Conservation (phyloP, 2,888 invertebrate genomes). For the Aporophyla nigra region DNA sequence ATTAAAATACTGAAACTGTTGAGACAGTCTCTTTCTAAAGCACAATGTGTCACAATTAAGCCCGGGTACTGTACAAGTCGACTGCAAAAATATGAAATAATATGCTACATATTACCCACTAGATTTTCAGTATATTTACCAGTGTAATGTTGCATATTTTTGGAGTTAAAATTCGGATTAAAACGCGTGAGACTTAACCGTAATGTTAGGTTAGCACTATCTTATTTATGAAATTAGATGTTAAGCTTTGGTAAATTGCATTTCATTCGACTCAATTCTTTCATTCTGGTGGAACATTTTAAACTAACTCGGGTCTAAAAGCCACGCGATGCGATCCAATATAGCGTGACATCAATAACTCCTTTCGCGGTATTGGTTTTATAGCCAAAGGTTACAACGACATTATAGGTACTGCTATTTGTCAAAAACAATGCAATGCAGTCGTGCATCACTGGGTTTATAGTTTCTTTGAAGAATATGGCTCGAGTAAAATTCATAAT, state of each 20-base stretch:
- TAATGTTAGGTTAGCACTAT: neutral
- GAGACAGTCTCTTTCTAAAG: neutral
- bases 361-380: neutral
- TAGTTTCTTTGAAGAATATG: neutral
- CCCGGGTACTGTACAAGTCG: conserved; percentile 6
- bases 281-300: neutral
- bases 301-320: neutral
- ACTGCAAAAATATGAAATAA: conserved; percentile 16
- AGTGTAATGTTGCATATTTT: conserved; percentile 17
- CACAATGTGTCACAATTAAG: neutral
- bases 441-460: conserved; percentile 10
- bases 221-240: conserved; percentile 14
- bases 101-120: neutral
- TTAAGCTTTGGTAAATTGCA: conserved; percentile 18
- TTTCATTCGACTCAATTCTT: conserved; percentile 16
- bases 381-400: neutral
- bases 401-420: conserved; percentile 3
- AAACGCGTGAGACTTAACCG: conserved; percentile 15
- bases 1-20: no score
- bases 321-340: neutral
- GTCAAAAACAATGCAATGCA: neutral
- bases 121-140: neutral
- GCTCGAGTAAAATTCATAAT: neutral
- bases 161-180: neutral
- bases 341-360: neutral